Conservation (phyloP, 1,140 invertebrate genomes). For the Chlorops oryzae region DNA sequence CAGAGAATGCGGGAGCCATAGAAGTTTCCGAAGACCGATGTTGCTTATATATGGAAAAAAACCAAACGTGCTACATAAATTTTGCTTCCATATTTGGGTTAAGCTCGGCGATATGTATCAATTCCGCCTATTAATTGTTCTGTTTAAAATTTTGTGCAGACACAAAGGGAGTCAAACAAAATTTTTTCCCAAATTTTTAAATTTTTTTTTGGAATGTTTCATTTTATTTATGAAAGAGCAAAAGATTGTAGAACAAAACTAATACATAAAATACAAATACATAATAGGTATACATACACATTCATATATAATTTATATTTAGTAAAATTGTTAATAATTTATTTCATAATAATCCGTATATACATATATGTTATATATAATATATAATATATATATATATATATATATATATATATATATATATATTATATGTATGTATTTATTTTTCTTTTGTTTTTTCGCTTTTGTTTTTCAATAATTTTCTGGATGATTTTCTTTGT, state of each 20-base stretch:
- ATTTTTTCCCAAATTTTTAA: too few species aligned
- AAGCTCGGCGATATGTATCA: too few species aligned
- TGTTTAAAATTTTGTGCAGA: too few species aligned
- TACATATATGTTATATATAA: slow-evolving; percentile 13
- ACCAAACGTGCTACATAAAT: too few species aligned
- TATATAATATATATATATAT: slow-evolving; percentile 7
- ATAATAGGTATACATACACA: slow-evolving; percentile 32
- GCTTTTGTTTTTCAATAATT: neutral
- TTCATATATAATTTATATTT: slow-evolving; percentile 9
- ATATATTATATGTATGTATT: neutral
- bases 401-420: slow-evolving; percentile 14
- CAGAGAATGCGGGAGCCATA: too few species aligned
- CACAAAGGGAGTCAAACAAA: too few species aligned
- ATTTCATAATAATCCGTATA: slow-evolving; percentile 28
- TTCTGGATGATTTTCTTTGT: too few species aligned
- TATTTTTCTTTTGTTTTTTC: neutral
- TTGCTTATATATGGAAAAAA: too few species aligned
- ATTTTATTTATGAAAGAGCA: slow-evolving; percentile 43
- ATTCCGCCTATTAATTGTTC: too few species aligned
- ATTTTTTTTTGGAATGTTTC: slow-evolving; percentile 12
- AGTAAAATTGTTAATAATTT: slow-evolving; percentile 19
- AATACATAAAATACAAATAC: slow-evolving; percentile 45
- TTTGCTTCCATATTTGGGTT: too few species aligned
- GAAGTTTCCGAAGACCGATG: too few species aligned
- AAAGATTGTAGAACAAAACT: slow-evolving; percentile 46